Evolutionary conservation across 2,888 invertebrate genomes (phyloP).

Genomic region (Latrodectus hesperus): DNA sequence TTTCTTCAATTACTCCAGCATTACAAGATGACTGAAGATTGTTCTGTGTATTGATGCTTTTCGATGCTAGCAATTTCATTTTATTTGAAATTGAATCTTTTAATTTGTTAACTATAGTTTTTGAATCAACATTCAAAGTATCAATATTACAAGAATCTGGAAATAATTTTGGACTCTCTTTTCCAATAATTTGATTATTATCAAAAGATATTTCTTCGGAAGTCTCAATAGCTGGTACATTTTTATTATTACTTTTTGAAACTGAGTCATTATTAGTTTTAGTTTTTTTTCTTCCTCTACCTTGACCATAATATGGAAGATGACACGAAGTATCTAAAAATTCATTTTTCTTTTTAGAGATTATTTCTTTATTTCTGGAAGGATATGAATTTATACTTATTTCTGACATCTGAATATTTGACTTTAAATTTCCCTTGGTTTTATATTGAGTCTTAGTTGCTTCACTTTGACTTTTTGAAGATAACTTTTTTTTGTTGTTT

Average conservation of each 20-base stretch:
- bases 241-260: neutral
- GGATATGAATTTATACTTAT: neutral
- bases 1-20: too few species aligned
- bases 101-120: neutral
- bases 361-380: neutral
- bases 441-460: neutral
- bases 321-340: constrained; percentile 8
- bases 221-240: neutral
- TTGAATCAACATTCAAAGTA: neutral
- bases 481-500: neutral
- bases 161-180: neutral
- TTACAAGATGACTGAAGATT: too few species aligned
- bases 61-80: neutral
- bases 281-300: constrained; percentile 36
- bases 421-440: neutral
- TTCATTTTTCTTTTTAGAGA: constrained; percentile 10
- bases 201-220: neutral
- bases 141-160: too few species aligned
- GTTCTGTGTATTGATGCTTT: neutral
- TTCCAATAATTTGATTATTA: neutral
- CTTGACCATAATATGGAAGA: constrained; percentile 28
- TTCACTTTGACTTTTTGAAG: neutral
- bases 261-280: neutral
- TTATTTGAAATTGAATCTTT: neutral
- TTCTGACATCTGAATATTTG: neutral